These are phyloP conservation scores for Hemichromis elongatus DNA, from an alignment of 2,113 vertebrate genomes.

Conservation along the genomic window DNA sequence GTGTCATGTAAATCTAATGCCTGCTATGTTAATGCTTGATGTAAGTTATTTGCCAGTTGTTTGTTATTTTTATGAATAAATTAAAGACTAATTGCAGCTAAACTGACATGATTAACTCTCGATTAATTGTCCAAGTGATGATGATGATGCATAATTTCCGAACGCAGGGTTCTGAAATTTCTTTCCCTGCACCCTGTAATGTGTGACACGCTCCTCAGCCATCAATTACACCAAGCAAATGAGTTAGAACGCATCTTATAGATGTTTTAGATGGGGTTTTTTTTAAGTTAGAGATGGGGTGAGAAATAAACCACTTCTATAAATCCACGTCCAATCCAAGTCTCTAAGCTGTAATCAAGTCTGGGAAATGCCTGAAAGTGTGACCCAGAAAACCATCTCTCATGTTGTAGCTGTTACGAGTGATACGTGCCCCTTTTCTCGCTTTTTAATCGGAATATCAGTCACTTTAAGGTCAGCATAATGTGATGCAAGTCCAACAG, in stretches of 20 bases:
- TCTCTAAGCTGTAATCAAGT: conserved; percentile 26
- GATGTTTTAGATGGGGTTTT: not conserved
- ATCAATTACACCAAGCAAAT: not conserved
- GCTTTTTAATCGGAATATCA: conserved; percentile 49
- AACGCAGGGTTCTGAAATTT: not conserved
- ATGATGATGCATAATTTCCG: not conserved
- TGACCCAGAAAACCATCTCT: conserved; percentile 42
- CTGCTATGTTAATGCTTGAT: not conserved
- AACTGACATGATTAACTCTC: conserved; percentile 9
- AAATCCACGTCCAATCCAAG: conserved; percentile 23
- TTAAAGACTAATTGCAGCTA: conserved; percentile 14
- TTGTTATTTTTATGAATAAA: conserved; percentile 28
- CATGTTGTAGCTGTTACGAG: conserved; percentile 28
- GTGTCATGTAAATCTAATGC: conserved; percentile 3
- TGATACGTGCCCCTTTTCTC: conserved; percentile 13
- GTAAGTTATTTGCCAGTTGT: conserved; percentile 31
- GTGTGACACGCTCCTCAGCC: not conserved
- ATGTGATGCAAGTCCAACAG: conserved; percentile 14
- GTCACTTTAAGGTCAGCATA: conserved; percentile 49
- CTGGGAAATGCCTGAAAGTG: not conserved
- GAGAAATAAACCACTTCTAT: conserved; percentile 31
- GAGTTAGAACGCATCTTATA: not conserved
- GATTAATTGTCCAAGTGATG: conserved; percentile 1
- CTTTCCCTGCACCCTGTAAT: not conserved
- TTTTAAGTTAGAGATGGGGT: not conserved